These are phyloP conservation scores for Drosophila anomalata DNA, from an alignment of 2,888 invertebrate species.

Conservation along the genomic window DNA sequence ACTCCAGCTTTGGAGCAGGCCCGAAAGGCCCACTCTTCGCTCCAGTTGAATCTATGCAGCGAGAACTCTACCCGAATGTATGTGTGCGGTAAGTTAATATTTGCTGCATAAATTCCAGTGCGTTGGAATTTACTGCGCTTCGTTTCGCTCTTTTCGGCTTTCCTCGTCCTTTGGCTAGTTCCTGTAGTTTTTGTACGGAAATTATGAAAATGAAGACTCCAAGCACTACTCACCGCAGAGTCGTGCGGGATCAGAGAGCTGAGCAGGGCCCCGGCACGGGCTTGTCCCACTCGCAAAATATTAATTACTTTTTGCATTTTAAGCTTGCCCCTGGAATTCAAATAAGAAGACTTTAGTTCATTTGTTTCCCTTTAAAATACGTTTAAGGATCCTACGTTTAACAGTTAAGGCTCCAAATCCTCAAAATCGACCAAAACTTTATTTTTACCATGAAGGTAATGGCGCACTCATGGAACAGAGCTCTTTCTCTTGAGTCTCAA, in stretches of 20 bases:
- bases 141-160: slow-evolving; percentile 55
- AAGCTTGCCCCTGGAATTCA: slow-evolving; percentile 49
- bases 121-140: slow-evolving; percentile 67
- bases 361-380: slow-evolving; percentile 43
- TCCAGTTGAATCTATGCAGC: slow-evolving; percentile 37
- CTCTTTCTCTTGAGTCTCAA: too few relatives aligned
- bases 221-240: slow-evolving; percentile 15
- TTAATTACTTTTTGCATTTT: slow-evolving; percentile 69
- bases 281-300: slow-evolving; percentile 41
- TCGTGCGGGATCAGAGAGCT: slow-evolving; percentile 27
- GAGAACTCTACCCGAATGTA: slow-evolving; percentile 26
- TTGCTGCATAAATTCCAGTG: slow-evolving; percentile 74
- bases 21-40: neutral
- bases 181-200: slow-evolving; percentile 58
- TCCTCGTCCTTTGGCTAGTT: slow-evolving; percentile 18
- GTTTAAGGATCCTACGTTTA: too few relatives aligned
- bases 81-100: slow-evolving; percentile 70
- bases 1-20: neutral
- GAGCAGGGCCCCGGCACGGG: slow-evolving; percentile 9
- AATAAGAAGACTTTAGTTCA: slow-evolving; percentile 62
- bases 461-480: too few relatives aligned
- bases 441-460: too few relatives aligned
- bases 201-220: slow-evolving; percentile 68
- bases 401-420: too few relatives aligned
- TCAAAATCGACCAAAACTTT: too few relatives aligned